A percentile compares a stretch with the other conserved stretches of the same genome.
Evolutionary conservation across 2,113 vertebrate genomes (phyloP).

Genomic region (Antidorcas marsupialis): DNA sequence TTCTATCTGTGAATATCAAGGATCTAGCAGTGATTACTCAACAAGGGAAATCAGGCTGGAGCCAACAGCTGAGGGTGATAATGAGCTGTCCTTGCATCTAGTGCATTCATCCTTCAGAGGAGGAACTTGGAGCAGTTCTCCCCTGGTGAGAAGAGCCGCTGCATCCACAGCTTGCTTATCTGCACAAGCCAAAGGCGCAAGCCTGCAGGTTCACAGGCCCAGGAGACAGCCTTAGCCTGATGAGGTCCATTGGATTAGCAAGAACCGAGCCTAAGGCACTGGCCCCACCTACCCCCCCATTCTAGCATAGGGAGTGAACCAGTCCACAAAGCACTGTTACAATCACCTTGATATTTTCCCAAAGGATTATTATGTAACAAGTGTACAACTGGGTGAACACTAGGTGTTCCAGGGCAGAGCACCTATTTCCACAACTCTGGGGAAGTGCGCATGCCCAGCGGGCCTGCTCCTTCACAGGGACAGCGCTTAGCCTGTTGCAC

Average conservation of each 20-base stretch:
- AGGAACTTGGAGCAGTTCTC: background rate
- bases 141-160: background rate
- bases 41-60: background rate
- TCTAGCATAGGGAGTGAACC: background rate
- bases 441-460: background rate
- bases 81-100: background rate
- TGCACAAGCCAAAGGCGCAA: background rate
- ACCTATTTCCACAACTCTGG: background rate
- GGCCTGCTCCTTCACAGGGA: background rate
- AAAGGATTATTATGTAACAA: background rate
- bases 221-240: background rate
- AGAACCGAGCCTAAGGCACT: background rate
- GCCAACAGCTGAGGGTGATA: background rate
- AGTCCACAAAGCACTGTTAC: background rate
- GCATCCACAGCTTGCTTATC: background rate
- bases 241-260: background rate
- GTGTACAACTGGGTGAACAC: background rate
- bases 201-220: background rate
- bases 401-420: background rate
- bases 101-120: background rate
- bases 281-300: background rate
- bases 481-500: too few species aligned
- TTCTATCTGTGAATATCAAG: background rate
- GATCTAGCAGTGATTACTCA: background rate
- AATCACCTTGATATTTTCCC: background rate